Base-by-base conservation (phyloP, 1,140 invertebrate species). In the Choristoneura fumiferana region DNA sequence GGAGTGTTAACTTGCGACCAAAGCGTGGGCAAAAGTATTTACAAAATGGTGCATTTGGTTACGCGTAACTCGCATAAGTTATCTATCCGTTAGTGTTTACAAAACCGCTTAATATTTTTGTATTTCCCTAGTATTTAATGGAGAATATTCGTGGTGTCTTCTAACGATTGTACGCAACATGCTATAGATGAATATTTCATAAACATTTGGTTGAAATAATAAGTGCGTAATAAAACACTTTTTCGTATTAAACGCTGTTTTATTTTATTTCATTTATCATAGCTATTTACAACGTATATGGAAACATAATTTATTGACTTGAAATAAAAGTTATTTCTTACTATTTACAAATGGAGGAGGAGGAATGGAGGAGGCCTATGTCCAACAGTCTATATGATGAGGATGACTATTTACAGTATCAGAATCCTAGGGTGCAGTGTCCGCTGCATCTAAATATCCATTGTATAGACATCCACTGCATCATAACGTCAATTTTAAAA, bases 181-280 rank as follows among this genome's bases (percentile, higher is more conserved):
- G 86, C 84, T 89, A 86, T 89, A 87, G 80, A 80, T 77, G 78
- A 82, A 67, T 86, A 83, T 83, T 78, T 82, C 75, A 66, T 84
- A 84, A 85, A 84, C 78, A 86, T 87, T 89, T 87, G 77, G 76
- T 89, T 87, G 84, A 84, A 87, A 89, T 87, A 86, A 89, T 87
- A 89, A 89, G 83, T 87, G 86, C 84, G 86, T 87, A 89, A 89
- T 89, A 89, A 89, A 89, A 89, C 86, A 89, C 78, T 82, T 84
- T 85, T 87, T 85, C 80, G 78, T 87, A 86, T 75, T 76, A 6
- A 78, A 77, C 37, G 43, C 33, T 49, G 34, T 38, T 57, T 56
- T 67, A 34, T 67, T 82, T 77, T 72, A 73, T 70, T 76, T 73
- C 62, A 53, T 35, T 29, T 29, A 3, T 29, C 22, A 6, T 29